Evolutionary conservation across 1,140 invertebrate genomes (phyloP), one percentile per base, ranked within the genome.

Genomic region (Papilio aristodemus): DNA sequence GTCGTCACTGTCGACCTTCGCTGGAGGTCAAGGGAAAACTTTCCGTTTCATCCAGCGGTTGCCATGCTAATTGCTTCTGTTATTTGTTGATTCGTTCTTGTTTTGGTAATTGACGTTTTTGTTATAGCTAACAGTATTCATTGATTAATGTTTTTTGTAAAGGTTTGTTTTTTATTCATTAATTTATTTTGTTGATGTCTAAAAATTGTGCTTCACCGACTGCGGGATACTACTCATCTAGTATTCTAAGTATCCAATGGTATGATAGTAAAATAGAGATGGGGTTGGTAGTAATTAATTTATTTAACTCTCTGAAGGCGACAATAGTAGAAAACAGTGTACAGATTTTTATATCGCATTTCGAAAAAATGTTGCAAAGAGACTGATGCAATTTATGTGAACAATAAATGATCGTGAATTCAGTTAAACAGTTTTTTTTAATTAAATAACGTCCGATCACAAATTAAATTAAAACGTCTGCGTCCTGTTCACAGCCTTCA

Each of bases 401-500:
- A n/a, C n/a, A n/a, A n/a, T n/a, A n/a, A n/a, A n/a, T n/a, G n/a
- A n/a, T n/a, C n/a, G n/a, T n/a, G n/a, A n/a, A n/a, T n/a, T 32
- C 27, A 54, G 46, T 25, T 54, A 46, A 46, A 10, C 43, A 10
- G 17, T 54, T 32, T 2, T 14, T 17, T 62, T 62, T 62, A 38
- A 62, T 38, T 38, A 11, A 37, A 22, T 17, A 14, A 10, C 38
- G 17, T 62, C 59, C 59, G 32, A 37, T 10, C 3, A 0, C 9
- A 54, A 39, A 39, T 9, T 39, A 1, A 37, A 8, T 4, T 38
- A 19, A 62, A 62, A 62, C 19, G 32, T 36, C 36, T 38, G 59
- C 38, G 17, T 62, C 59, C 58, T 17, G 11, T 22, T 37, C 59
- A 19, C 36, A 62, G 32, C 59, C 59, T 62, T 37, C 14, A 39